Evolutionary conservation across 2,113 vertebrate species (phyloP), one percentile per base, ranked within the genome.

Genomic region (Gavia stellata): DNA sequence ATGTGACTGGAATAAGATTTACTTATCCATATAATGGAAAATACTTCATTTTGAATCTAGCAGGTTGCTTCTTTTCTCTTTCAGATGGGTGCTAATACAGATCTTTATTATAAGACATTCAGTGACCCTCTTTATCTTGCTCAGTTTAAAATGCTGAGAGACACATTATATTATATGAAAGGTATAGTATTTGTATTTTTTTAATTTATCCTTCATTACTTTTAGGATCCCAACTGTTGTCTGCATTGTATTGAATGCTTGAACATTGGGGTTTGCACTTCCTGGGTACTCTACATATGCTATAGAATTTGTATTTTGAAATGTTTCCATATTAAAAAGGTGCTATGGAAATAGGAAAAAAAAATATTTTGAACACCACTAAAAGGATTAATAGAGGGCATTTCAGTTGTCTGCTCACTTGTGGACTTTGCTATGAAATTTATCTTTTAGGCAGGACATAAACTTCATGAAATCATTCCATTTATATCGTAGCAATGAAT

Each of bases 111-210:
- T 74, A 98, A 98, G 96, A 95, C 98, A 33, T 99, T 99, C 98
- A 99, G 99, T 81, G 99, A 99, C 83, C 98, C 99, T 47, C 98
- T 99, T 38, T 99, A 99, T 24, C 98, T 99, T 94, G 98, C 99
- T 94, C 98, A 99, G 95, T 99, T 99, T 98, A 99, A 99, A 98
- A 99, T 99, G 99, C 98, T 99, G 81, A 98, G 99, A 55, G 99
- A 99, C 95, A 99, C 99, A 4, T 97, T 99, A 16, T 99, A 99
- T 93, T 98, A 99, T 95, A 99, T 99, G 98, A 99, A 98, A 98
- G 99, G 99, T 99, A 97, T 15, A 89, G 71, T 83, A 53, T 47
- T 71, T 66, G 8, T 15, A 3, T 19, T 12, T 72, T 73, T 40
- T 61, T 7, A 49, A 21, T 59, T 73, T 91, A 10, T 67, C 7